Base-by-base conservation (phyloP, 2,113 vertebrate genomes). In the Platysteira castanea region DNA sequence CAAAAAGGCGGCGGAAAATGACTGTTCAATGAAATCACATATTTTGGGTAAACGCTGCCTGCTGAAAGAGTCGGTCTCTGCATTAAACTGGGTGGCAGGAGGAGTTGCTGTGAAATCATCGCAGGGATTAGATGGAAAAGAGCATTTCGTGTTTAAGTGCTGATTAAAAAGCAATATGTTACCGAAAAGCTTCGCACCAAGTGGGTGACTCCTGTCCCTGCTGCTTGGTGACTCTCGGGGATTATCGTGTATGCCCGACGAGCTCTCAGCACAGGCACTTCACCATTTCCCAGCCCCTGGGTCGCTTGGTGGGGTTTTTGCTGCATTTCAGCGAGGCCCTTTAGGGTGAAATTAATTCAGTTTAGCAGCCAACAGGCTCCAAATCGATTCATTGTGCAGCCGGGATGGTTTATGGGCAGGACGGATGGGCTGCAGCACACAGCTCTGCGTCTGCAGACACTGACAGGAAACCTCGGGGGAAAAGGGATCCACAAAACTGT, bases 291-390 rank as follows among this genome's bases (percentile, higher is more conserved):
- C 75, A 80, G 59, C 50, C 50, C 57, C 67, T 13, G 67, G 31
- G 21, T 54, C 56, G 39, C 79, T 67, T 14, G 60, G 22, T 53
- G 49, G 60, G 56, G 14, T 52, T 41, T 75, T 81, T 65, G 13
- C 83, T 68, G 92, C 26, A 2, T 87, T 86, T 88, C 83, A 77
- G 83, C 1, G 39, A 74, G 93, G 95, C 60, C 37, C 82, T 94
- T 92, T 11, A 76, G 87, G 89, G 57, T 91, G 74, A 95, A 94
- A 89, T 95, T 70, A 90, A 89, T 92, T 90, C 95, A 60, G 49
- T 86, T 94, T 74, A 96, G 93, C 90, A 93, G 92, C 90, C 83
- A 90, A 49, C 90, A 71, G 93, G 75, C 88, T 96, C 64, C 85
- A 42, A 88, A 94, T 95, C 52, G 73, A 93, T 96, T 84, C 75